Evolutionary conservation across 2,888 invertebrate species (phyloP).

Genomic region (Tolmerus cingulatus): DNA sequence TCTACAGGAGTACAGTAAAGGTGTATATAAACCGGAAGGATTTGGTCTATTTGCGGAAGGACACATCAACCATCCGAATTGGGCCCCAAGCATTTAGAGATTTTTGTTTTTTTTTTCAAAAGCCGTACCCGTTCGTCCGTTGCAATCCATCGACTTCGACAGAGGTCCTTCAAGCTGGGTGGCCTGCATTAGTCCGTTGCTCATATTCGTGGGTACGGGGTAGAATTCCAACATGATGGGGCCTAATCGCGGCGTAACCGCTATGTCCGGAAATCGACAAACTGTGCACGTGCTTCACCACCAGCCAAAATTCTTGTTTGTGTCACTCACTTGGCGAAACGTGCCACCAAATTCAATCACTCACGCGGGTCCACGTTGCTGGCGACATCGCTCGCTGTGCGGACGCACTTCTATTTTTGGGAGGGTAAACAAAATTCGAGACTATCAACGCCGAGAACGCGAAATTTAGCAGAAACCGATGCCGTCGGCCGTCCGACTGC

Average conservation of each 20-base stretch:
- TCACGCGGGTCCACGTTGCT: neutral
- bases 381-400: neutral
- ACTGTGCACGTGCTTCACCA: neutral
- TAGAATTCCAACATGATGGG: slow-evolving; percentile 53
- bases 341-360: slow-evolving; percentile 4
- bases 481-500: slow-evolving; percentile 56
- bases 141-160: slow-evolving; percentile 69
- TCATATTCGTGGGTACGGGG: slow-evolving; percentile 56
- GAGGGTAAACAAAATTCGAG: slow-evolving; percentile 3
- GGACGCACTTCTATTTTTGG: neutral
- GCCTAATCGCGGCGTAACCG: slow-evolving; percentile 19
- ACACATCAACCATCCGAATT: neutral
- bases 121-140: slow-evolving; percentile 69
- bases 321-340: slow-evolving; percentile 4
- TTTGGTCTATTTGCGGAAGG: neutral
- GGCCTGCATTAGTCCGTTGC: slow-evolving; percentile 46
- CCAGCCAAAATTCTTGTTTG: slow-evolving; percentile 8
- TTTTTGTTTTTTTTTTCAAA: neutral
- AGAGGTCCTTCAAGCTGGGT: slow-evolving; percentile 55
- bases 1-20: neutral
- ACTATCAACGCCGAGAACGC: neutral
- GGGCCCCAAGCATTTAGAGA: neutral
- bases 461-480: neutral
- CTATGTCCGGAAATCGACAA: neutral
- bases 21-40: neutral